Evolutionary conservation across 1,140 invertebrate species (phyloP).

Genomic region (Holcopasites calliopsidis): DNA sequence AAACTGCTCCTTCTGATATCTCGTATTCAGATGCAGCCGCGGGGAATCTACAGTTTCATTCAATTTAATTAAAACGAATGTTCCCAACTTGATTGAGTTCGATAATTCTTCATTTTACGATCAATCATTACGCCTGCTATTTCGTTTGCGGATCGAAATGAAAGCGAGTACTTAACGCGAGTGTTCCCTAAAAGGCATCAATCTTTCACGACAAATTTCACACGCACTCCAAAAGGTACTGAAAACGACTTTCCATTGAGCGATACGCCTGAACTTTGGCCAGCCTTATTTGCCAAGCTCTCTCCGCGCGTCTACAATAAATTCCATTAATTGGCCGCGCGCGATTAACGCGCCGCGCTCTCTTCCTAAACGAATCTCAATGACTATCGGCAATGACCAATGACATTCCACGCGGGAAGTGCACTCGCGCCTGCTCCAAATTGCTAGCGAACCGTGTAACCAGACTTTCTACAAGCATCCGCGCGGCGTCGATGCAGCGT

Average conservation of each 20-base stretch:
- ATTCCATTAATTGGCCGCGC: neutral
- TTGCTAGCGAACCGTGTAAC: conserved; percentile 6
- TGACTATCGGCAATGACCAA: neutral
- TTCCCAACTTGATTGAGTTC: too few relatives aligned
- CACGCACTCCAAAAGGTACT: neutral
- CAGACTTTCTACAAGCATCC: neutral
- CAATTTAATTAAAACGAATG: neutral
- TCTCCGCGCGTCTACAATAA: neutral
- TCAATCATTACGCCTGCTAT: neutral
- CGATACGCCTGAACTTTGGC: neutral
- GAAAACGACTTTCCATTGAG: neutral
- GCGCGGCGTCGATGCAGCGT: neutral
- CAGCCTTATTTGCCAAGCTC: neutral
- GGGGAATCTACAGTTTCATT: neutral
- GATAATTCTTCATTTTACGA: too few relatives aligned
- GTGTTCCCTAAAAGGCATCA: neutral
- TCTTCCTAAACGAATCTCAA: neutral
- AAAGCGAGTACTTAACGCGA: too few relatives aligned
- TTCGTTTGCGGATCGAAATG: too few relatives aligned
- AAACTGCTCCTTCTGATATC: neutral
- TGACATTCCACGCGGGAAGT: neutral
- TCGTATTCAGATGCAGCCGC: neutral
- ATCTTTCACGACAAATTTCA: conserved; percentile 2
- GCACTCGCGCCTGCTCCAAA: neutral
- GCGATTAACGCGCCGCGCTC: too few relatives aligned